Conservation (phyloP, 2,113 vertebrate species). For the Apodemus speciosus region DNA sequence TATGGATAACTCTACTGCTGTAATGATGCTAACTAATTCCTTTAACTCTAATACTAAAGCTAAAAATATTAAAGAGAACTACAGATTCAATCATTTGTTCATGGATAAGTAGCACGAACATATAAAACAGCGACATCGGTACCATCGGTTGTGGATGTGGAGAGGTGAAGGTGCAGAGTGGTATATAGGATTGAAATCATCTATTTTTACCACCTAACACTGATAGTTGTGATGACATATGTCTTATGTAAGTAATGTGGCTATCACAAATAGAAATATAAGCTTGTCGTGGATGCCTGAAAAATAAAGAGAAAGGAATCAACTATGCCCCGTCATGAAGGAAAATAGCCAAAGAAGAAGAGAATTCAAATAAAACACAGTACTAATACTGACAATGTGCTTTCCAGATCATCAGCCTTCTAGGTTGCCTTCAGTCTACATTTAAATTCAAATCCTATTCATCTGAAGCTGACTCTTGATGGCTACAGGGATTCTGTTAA, state of each 20-base stretch:
- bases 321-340: neutral
- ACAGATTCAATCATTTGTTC: neutral
- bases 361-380: neutral
- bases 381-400: neutral
- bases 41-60: neutral
- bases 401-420: neutral
- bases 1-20: neutral
- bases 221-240: neutral
- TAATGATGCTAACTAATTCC: neutral
- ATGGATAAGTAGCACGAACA: neutral
- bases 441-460: neutral
- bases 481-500: neutral
- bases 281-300: neutral
- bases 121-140: neutral
- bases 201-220: neutral
- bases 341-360: neutral
- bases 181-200: neutral
- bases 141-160: neutral
- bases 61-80: neutral
- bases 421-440: neutral
- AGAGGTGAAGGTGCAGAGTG: neutral
- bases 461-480: neutral
- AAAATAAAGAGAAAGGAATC: neutral
- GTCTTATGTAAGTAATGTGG: neutral
- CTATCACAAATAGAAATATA: neutral